Evolutionary conservation across 2,888 invertebrate species (phyloP).

Genomic region (Cremastobaeus sp.): DNA sequence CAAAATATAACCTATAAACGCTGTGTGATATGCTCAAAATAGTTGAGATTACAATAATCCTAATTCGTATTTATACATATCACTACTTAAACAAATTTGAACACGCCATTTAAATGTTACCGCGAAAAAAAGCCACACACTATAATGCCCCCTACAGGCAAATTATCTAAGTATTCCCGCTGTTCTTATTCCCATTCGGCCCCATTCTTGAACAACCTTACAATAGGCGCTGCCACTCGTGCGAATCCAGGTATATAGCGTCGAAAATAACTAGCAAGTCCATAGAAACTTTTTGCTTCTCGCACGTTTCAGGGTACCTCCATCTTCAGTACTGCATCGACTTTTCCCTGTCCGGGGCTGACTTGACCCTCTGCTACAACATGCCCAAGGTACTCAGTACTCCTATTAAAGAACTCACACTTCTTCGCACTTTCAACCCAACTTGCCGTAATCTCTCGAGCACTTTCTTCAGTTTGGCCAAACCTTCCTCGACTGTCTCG

Average conservation of each 20-base stretch:
- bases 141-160: too few species aligned
- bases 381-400: neutral
- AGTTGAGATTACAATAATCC: too few species aligned
- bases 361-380: neutral
- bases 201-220: constrained; percentile 3
- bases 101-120: too few species aligned
- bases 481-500: neutral
- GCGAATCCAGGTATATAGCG: constrained; percentile 34
- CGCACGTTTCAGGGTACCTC: neutral
- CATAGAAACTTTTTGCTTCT: constrained; percentile 9
- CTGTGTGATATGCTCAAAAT: too few species aligned
- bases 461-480: neutral
- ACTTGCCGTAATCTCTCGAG: neutral
- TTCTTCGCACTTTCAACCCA: constrained; percentile 9
- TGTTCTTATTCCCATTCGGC: too few species aligned
- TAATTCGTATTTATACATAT: too few species aligned
- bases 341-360: neutral
- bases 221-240: neutral
- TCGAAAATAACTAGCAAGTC: constrained; percentile 55
- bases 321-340: neutral
- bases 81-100: too few species aligned
- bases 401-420: constrained; percentile 22
- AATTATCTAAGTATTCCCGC: too few species aligned
- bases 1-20: too few species aligned
- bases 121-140: too few species aligned